phyloP scores from a whole-genome alignment of 2,888 invertebrate genomes.

The Hypomecis atomaria region DNA sequence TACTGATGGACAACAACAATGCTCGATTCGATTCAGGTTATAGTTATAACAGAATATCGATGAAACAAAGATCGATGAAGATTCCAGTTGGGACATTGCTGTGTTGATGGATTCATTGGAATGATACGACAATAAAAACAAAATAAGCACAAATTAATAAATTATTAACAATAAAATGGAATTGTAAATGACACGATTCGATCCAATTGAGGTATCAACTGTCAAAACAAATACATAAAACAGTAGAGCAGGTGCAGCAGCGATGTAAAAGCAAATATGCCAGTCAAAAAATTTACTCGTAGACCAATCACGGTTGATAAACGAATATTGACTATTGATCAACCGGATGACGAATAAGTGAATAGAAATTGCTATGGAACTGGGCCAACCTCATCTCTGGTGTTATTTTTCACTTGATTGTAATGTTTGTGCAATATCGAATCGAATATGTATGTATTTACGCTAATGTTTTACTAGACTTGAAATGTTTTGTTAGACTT shows the following conservation, averaged over 20 bases:
- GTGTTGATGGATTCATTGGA: no score
- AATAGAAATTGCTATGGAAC: slow-evolving; percentile 32
- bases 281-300: slow-evolving; percentile 69
- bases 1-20: slow-evolving; percentile 32
- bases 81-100: neutral
- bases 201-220: no score
- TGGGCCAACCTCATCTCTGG: slow-evolving; percentile 28
- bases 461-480: slow-evolving; percentile 3
- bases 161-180: no score
- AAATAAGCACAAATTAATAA: no score
- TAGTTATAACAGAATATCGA: neutral
- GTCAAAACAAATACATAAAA: no score
- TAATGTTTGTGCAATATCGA: slow-evolving; percentile 7
- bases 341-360: slow-evolving; percentile 39
- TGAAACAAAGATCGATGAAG: neutral
- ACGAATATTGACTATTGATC: slow-evolving; percentile 73
- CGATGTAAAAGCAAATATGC: no score
- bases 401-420: slow-evolving; percentile 18
- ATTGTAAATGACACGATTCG: no score
- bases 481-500: no score
- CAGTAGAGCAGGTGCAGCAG: no score
- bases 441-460: neutral
- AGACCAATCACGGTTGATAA: slow-evolving; percentile 78
- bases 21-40: slow-evolving; percentile 14
- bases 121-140: no score